These are phyloP conservation scores for Triplophysa siluroides DNA, from an alignment of 2,113 vertebrate species.

Conservation along the genomic window DNA sequence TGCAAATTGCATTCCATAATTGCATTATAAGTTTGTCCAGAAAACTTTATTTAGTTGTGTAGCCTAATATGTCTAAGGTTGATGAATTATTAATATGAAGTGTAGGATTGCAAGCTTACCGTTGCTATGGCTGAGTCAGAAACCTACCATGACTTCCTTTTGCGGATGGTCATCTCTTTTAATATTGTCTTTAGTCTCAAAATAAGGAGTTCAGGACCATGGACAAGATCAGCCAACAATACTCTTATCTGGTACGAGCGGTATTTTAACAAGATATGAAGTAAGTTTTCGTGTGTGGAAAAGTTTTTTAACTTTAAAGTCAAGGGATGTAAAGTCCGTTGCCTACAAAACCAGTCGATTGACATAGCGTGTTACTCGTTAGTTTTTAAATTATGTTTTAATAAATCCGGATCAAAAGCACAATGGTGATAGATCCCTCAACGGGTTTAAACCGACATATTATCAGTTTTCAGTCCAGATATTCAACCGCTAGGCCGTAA, in stretches of 20 bases:
- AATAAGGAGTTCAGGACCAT: conserved; percentile 57
- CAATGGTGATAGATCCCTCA: not conserved
- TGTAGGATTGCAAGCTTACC: conserved; percentile 25
- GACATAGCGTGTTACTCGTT: too few species aligned
- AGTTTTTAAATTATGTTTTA: too few species aligned
- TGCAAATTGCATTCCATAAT: not conserved
- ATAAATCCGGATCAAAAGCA: not conserved
- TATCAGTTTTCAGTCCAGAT: not conserved
- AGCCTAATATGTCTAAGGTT: conserved; percentile 35
- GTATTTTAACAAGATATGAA: not conserved
- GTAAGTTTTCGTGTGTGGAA: not conserved
- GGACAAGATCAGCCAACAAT: conserved; percentile 54
- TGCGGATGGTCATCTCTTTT: not conserved
- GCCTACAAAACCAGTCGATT: too few species aligned
- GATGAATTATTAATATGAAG: conserved; percentile 49
- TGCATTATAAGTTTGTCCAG: not conserved
- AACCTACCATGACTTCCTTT: conserved; percentile 10
- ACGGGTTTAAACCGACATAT: not conserved
- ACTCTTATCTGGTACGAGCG: not conserved
- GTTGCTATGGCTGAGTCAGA: conserved; percentile 34
- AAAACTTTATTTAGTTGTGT: conserved; percentile 8
- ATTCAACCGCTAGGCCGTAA: not conserved
- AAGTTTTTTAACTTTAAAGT: not conserved
- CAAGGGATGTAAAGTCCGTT: conserved; percentile 28
- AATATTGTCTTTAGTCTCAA: not conserved